Percentiles rank a stretch among this genome's conserved stretches.
phyloP scores from a whole-genome alignment of 2,113 vertebrate genomes.

The Hippocampus barbouri region DNA sequence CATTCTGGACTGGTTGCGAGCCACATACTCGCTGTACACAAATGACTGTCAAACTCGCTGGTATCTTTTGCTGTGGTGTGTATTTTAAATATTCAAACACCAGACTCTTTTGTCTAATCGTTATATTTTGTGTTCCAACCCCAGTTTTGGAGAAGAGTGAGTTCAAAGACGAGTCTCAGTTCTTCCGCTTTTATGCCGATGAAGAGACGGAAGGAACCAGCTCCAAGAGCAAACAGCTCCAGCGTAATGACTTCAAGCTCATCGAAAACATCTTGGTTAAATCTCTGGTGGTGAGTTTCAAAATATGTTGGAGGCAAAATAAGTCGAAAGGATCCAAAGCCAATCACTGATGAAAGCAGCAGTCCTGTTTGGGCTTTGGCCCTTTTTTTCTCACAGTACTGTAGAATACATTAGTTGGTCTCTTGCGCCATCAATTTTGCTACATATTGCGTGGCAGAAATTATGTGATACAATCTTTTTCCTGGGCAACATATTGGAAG shows the following conservation, averaged over 20 bases:
- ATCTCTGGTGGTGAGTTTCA: slow-evolving; percentile 83
- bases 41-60: no score
- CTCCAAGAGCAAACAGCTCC: slow-evolving; percentile 86
- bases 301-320: background rate
- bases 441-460: background rate
- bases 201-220: slow-evolving; percentile 94
- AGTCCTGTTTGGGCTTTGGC: background rate
- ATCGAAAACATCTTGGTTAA: slow-evolving; percentile 94
- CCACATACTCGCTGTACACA: no score
- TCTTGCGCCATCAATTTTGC: background rate
- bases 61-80: background rate
- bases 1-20: no score
- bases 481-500: background rate
- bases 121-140: background rate
- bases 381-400: background rate
- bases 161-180: slow-evolving; percentile 96
- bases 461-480: background rate
- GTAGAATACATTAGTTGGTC: background rate
- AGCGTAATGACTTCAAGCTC: slow-evolving; percentile 90
- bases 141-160: slow-evolving; percentile 96
- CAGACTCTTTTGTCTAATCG: background rate
- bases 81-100: background rate
- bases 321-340: background rate
- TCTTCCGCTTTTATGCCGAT: slow-evolving; percentile 96
- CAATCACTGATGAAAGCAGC: background rate